Evolutionary conservation across 2,113 vertebrate species (phyloP).

Genomic region (Herpetotheres cachinnans): DNA sequence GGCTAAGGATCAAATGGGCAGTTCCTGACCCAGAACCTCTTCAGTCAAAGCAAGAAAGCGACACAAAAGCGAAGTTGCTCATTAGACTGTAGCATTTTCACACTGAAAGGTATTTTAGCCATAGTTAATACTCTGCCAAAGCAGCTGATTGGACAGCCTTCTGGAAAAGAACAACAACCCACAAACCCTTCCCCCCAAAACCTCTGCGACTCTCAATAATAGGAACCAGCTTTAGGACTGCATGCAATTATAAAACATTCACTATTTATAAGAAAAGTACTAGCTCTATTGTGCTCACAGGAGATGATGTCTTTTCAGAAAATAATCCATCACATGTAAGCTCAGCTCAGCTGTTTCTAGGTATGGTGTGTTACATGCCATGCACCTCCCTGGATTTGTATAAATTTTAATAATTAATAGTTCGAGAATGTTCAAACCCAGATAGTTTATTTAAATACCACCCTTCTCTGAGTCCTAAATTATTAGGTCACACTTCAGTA

Average conservation of each 20-base stretch:
- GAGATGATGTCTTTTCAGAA: conserved; percentile 33
- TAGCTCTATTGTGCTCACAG: conserved; percentile 43
- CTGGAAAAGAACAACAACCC: conserved; percentile 47
- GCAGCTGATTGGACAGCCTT: conserved; percentile 1
- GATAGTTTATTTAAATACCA: conserved; percentile 59
- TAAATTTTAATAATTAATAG: conserved; percentile 55
- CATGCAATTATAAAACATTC: conserved; percentile 44
- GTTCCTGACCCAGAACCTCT: conserved; percentile 21
- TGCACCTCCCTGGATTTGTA: conserved; percentile 7
- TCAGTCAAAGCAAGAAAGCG: conserved; percentile 17
- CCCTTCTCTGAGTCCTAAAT: conserved; percentile 10
- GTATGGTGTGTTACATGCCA: neutral
- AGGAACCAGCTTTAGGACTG: conserved; percentile 61
- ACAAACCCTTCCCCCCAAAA: neutral
- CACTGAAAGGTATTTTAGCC: conserved; percentile 23
- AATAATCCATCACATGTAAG: conserved; percentile 2
- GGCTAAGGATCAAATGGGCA: neutral
- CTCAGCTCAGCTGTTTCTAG: conserved; percentile 55
- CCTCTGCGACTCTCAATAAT: conserved; percentile 22
- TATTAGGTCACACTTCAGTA: conserved; percentile 58
- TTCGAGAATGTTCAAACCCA: conserved; percentile 7
- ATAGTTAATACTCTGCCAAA: neutral
- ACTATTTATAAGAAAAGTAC: conserved; percentile 39
- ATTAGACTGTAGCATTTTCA: neutral
- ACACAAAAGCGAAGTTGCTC: neutral